phyloP scores from a whole-genome alignment of 1,140 invertebrate genomes.

The Dendrolimus kikuchii region DNA sequence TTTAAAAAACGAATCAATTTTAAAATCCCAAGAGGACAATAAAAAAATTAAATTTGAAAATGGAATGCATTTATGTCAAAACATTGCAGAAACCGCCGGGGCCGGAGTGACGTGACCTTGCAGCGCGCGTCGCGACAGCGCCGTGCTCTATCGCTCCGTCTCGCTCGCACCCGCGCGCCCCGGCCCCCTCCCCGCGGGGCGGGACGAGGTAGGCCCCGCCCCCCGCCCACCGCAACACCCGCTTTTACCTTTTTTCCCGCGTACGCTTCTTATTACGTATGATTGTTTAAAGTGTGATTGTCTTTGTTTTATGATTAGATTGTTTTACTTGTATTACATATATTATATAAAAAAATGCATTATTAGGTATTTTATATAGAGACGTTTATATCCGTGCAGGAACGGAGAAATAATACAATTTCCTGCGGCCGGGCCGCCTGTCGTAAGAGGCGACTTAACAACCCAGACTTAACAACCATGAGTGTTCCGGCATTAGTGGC shows the following conservation, averaged over 20 bases:
- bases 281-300: conserved; percentile 10
- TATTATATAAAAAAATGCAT: background rate
- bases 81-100: conserved; percentile 21
- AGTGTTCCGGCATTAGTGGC: no score
- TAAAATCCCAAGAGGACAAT: no score
- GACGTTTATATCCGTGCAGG: no score
- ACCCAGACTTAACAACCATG: no score
- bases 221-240: conserved; percentile 43
- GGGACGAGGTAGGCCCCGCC: conserved; percentile 32
- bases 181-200: conserved; percentile 33
- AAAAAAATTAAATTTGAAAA: no score
- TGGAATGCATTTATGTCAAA: conserved; percentile 11
- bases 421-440: no score
- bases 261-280: conserved; percentile 24
- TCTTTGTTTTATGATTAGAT: background rate
- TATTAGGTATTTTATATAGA: no score
- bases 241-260: conserved; percentile 33
- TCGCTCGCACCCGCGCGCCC: conserved; percentile 1
- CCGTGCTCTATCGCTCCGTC: background rate
- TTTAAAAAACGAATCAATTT: no score
- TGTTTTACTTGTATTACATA: conserved; percentile 16
- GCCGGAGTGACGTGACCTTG: conserved; percentile 17
- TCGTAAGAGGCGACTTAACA: no score
- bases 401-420: no score
- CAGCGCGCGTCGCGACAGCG: conserved; percentile 7